Base-by-base conservation (phyloP, 1,140 invertebrate genomes). In the Procambarus clarkii region DNA sequence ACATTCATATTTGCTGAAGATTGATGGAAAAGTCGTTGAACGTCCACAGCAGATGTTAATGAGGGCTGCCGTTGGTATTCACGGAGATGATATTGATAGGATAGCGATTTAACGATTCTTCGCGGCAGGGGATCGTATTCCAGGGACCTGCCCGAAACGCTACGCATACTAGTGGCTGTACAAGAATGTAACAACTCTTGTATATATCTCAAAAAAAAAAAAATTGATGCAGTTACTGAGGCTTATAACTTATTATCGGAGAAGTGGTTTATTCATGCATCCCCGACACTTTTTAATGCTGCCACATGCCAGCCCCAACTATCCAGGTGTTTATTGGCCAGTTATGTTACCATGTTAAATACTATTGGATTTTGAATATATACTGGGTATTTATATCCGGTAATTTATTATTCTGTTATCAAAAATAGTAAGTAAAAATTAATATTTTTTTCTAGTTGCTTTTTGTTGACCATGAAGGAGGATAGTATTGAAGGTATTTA, bases 401-500 rank as follows among this genome's bases (percentile, higher is more conserved):
- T 0, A 34, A 34, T 34, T 34, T 34, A 34, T 34, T 34, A 34
- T 34, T 34, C 34, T 34, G 34, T 34, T 34, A 34, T 34, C 0
- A 1, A 34, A 34, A 34, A 34, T 34, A 34, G 34, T 34, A 34
- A 34, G 34, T 34, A 34, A 34, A 34, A 34, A 34, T 0, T 34
- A 34, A 1, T 34, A 58, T 13, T 13, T 58, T 58, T 93, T 94
- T 95, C n/a, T 93, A 97, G 98, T 83, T 99, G 99, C 95, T 99
- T 99, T 93, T 95, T 99, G 3, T 99, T 99, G 64, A 98, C 98
- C 0, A 99, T 99, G 98, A 96, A 96, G 82, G 97, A 98, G 18
- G 99, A 99, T 94, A 99, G 98, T 92, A 99, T 99, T 94, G 98
- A 99, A 94, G 99, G 99, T n/a, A 99, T 99, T 93, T 99, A 98